Evolutionary conservation across 92 coral and sea anemone species (phyloP), one percentile per base, ranked within the genome.

Genomic region (Umimayanthus kanabou): DNA sequence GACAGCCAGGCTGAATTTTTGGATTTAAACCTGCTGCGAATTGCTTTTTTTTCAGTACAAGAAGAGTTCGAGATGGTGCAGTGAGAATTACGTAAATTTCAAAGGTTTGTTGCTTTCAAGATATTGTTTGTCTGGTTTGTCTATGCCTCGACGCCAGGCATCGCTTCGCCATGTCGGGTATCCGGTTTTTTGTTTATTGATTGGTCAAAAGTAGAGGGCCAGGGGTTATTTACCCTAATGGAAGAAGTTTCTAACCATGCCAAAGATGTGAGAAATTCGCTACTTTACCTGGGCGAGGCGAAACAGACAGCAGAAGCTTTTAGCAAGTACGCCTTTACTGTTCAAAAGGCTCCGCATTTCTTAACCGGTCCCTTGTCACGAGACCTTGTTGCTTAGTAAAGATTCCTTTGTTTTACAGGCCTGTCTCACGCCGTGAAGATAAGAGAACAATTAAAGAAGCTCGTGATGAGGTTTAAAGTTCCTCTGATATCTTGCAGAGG

Each of bases 41-140:
- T 26, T 57, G 13, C 76, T 39, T 84, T 42, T 83, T 42, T 57
- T 80, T 74, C 67, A 96, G 96, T 86, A 91, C 81, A 96, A 95
- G 91, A 94, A 97, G 85, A 97, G 94, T 82, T 97, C 99, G 30
- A 94, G 92, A 61, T 97, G 99, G 99, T 97, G 99, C 45, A 98
- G 93, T 57, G 98, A 97, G 69, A 94, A 97, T 83, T 97, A 95
- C 84, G 81, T 97, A 74, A 97, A 94, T 53, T 90, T 90, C 89
- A 97, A 97, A 94, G 99, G 99, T 85, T 92, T 61, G 85, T 40
- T 28, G 39, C 39, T n/a, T 25, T n/a, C 11, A 20, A 70, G 28
- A 14, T 76, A 16, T 61, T 47, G 30, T 30, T 4, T 84, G 50
- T 53, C 55, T 22, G 8, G 30, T 30, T 4, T 84, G 50, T 53